A percentile compares a stretch with the other conserved stretches of the same genome.
Evolutionary conservation across 2,113 vertebrate species (phyloP).

Genomic region (Columba livia): DNA sequence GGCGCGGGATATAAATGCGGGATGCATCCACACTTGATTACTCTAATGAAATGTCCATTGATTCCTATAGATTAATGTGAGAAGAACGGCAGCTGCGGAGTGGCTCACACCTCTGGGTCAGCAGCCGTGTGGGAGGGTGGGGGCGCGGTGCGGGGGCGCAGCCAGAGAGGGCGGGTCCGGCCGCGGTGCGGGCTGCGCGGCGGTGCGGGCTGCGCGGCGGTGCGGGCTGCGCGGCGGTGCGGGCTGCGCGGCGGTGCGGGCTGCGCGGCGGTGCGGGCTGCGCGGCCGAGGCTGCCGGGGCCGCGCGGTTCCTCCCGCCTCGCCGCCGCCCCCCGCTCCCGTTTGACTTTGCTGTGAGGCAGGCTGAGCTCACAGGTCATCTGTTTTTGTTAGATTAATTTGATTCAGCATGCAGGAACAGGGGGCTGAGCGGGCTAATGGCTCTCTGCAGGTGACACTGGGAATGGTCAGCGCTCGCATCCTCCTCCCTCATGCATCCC

Average conservation of each 20-base stretch:
- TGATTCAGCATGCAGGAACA: slow-evolving; percentile 71
- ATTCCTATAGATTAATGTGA: slow-evolving; percentile 87
- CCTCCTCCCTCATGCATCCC: neutral
- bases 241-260: neutral
- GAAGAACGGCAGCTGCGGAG: slow-evolving; percentile 81
- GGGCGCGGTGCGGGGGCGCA: neutral
- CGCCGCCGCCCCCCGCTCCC: neutral
- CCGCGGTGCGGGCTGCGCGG: neutral
- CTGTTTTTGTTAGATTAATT: slow-evolving; percentile 78
- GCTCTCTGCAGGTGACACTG: slow-evolving; percentile 72
- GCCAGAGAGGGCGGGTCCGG: neutral
- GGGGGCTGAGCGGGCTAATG: slow-evolving; percentile 67
- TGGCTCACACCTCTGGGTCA: slow-evolving; percentile 79
- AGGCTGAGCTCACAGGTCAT: slow-evolving; percentile 74
- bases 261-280: neutral
- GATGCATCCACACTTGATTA: slow-evolving; percentile 84
- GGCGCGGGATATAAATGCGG: slow-evolving; percentile 75
- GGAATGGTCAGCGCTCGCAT: slow-evolving; percentile 7
- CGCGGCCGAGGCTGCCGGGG: neutral
- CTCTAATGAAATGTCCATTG: slow-evolving; percentile 88
- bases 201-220: neutral
- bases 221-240: neutral
- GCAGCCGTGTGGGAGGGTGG: slow-evolving; percentile 30
- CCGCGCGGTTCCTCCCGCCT: neutral
- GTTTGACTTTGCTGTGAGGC: slow-evolving; percentile 78